Base-by-base conservation (phyloP, 2,888 invertebrate species). In the Caprella mutica region DNA sequence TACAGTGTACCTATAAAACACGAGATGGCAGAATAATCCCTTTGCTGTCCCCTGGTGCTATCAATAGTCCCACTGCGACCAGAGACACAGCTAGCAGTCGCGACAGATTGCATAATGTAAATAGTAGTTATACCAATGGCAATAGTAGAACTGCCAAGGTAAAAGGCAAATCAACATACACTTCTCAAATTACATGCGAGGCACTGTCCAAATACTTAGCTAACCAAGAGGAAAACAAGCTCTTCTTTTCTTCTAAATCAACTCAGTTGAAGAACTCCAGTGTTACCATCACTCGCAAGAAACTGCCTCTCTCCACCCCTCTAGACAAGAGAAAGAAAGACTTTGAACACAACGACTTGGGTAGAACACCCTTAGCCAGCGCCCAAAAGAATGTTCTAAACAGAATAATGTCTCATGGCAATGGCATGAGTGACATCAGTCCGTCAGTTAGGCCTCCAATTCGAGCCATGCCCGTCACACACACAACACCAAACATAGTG, bases 331-430 rank as follows among this genome's bases (percentile, higher is more conserved):
- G 60, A 40, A 60, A 64, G 54, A 60, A 52, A 35, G 59, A 55
- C 39, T n/a, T n/a, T n/a, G n/a, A n/a, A 48, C 52, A 23, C 55
- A 61, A 33, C 55, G 58, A 9, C 58, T 54, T 55, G 55, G 33
- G 48, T 26, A 39, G 57, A 9, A 50, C 29, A 40, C 52, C 60
- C 39, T 44, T 64, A 3, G 60, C 56, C 4, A 60, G 46, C 56
- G 64, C 64, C 51, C 64, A 64, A 33, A 64, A 64, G 35, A 60
- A 56, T 54, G 64, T 64, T 9, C 40, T 64, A 24, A 61, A 55
- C 40, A 60, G 56, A 58, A 64, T 64, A 40, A 64, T 64, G 64
- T 64, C 64, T 12, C 64, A 59, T 21, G 64, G 60, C 51, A 64
- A 64, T 60, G 60, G 59, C 19, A 40, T 60, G 44, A 52, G 57